Conservation (phyloP, 1,140 invertebrate species). For the Stenopsyche tienmushanensis region DNA sequence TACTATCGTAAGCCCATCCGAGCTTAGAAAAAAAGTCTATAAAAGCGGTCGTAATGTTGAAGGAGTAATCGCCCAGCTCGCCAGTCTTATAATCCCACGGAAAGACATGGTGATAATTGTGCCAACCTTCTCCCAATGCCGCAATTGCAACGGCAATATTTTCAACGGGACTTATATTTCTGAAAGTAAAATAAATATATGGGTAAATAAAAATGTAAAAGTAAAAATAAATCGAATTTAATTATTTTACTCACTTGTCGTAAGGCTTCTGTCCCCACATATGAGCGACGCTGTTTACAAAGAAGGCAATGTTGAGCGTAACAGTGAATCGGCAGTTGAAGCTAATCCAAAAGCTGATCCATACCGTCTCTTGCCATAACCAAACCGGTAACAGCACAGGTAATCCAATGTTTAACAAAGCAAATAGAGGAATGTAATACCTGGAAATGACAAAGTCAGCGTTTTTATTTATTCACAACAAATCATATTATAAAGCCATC, state of each 20-base stretch:
- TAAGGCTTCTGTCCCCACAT: conserved; percentile 88
- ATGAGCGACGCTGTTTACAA: conserved; percentile 91
- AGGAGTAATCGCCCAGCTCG: conserved; percentile 68
- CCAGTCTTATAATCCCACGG: conserved; percentile 88
- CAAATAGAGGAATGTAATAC: conserved; percentile 74
- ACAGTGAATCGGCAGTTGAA: conserved; percentile 81
- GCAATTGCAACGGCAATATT: conserved; percentile 69
- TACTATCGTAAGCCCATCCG: conserved; percentile 74
- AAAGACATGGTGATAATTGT: conserved; percentile 94
- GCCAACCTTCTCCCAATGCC: conserved; percentile 84
- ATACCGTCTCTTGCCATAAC: conserved; percentile 79
- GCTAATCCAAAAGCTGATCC: conserved; percentile 80
- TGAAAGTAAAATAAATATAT: conserved; percentile 44
- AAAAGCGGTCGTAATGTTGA: conserved; percentile 71
- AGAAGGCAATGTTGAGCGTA: conserved; percentile 88
- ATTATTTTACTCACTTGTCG: conserved; percentile 65
- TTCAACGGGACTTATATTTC: conserved; percentile 72
- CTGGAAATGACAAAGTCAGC: conserved; percentile 47
- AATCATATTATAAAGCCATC: background rate
- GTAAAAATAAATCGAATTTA: background rate
- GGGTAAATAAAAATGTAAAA: conserved; percentile 5
- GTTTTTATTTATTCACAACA: too few relatives aligned
- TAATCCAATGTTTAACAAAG: conserved; percentile 72
- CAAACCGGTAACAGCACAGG: conserved; percentile 79
- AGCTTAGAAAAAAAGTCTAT: conserved; percentile 71